These are phyloP conservation scores for Metellina segmentata DNA, from an alignment of 2,888 invertebrate genomes.

Conservation along the genomic window DNA sequence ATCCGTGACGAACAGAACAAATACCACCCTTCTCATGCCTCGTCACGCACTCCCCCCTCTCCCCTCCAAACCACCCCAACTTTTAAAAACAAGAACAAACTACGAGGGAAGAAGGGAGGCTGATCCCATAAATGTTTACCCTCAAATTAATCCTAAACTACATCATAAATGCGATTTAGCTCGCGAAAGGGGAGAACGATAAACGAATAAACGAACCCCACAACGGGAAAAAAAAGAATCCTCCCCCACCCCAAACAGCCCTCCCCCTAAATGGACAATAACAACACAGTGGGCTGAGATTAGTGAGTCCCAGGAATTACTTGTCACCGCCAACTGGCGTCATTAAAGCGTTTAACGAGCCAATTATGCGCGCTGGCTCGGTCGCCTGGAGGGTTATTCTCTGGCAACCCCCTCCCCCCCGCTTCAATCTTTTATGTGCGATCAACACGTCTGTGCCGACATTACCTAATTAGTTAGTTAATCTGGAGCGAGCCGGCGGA, in stretches of 20 bases:
- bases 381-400: conserved; percentile 52
- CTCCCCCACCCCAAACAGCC: neutral
- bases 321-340: conserved; percentile 69
- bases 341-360: conserved; percentile 76
- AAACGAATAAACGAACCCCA: conserved; percentile 27
- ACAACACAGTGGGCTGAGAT: conserved; percentile 53
- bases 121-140: neutral
- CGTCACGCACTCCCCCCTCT: too few relatives aligned
- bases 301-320: conserved; percentile 55
- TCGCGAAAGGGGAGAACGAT: conserved; percentile 4
- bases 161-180: conserved; percentile 61
- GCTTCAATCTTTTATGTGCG: conserved; percentile 49
- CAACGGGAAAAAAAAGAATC: conserved; percentile 9
- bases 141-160: conserved; percentile 62
- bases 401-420: conserved; percentile 19
- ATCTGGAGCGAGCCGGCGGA: neutral
- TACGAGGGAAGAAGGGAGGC: too few relatives aligned
- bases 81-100: too few relatives aligned
- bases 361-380: conserved; percentile 68
- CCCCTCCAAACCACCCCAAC: too few relatives aligned
- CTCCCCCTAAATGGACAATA: conserved; percentile 61
- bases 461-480: conserved; percentile 74
- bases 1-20: too few relatives aligned
- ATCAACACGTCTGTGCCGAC: conserved; percentile 71
- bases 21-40: too few relatives aligned